A percentile compares a stretch with the other conserved stretches of the same genome.
Conservation (phyloP, 2,888 invertebrate genomes). For the Griposia aprilina region DNA sequence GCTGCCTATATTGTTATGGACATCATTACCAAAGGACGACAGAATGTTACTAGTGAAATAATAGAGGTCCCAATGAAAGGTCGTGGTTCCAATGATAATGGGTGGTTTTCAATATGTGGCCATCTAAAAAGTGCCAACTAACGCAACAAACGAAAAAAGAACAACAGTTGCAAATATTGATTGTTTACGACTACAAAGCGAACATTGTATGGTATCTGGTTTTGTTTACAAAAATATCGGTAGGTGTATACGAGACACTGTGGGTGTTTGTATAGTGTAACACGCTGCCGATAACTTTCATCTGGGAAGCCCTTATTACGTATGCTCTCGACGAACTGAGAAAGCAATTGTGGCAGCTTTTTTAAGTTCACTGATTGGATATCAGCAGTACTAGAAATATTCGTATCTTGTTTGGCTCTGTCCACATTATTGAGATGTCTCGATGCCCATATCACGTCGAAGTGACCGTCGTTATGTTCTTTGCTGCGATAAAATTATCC, state of each 20-base stretch:
- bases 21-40: conserved; percentile 29
- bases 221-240: conserved; percentile 41
- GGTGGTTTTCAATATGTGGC: conserved; percentile 4
- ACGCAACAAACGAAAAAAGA: conserved; percentile 1
- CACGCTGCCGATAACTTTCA: conserved; percentile 34
- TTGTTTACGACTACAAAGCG: conserved; percentile 29
- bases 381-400: conserved; percentile 25
- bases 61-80: conserved; percentile 2
- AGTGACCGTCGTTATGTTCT: neutral
- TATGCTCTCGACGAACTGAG: conserved; percentile 5
- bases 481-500: conserved; percentile 30
- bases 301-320: conserved; percentile 40
- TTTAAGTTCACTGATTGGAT: conserved; percentile 20
- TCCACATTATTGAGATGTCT: conserved; percentile 27
- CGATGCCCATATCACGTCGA: conserved; percentile 5
- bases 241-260: conserved; percentile 38
- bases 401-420: neutral
- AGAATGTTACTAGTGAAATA: conserved; percentile 25
- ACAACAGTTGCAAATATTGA: conserved; percentile 27
- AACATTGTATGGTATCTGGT: conserved; percentile 26
- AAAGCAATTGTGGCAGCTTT: conserved; percentile 22
- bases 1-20: conserved; percentile 41
- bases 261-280: conserved; percentile 47
- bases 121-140: conserved; percentile 10
- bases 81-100: conserved; percentile 8